Conservation (phyloP, 92 coral and sea anemone genomes). For the Actinostola sp. region DNA sequence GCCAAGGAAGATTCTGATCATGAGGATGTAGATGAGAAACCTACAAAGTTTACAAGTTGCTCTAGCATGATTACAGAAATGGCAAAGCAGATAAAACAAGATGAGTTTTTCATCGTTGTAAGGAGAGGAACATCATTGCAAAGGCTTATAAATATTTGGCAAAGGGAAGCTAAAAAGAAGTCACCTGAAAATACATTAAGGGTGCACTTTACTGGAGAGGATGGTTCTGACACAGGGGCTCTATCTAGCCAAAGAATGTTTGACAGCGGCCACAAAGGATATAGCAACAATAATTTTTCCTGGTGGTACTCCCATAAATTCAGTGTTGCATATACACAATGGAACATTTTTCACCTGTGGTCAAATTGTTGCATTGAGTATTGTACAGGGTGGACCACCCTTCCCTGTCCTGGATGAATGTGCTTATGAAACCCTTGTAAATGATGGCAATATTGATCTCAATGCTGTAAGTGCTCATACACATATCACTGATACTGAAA, state of each 20-base stretch:
- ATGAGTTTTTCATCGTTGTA: constrained; percentile 54
- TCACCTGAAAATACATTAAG: constrained; percentile 49
- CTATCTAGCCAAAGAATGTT: constrained; percentile 57
- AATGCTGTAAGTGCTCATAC: constrained; percentile 30
- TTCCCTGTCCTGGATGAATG: constrained; percentile 47
- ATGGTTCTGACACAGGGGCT: constrained; percentile 72
- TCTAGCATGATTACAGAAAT: constrained; percentile 12
- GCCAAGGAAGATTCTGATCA: too few relatives aligned
- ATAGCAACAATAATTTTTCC: constrained; percentile 55
- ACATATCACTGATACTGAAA: constrained; percentile 34
- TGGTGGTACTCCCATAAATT: constrained; percentile 51
- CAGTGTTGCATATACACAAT: constrained; percentile 46
- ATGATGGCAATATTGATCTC: constrained; percentile 33
- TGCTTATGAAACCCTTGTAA: constrained; percentile 52
- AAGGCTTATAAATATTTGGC: constrained; percentile 54
- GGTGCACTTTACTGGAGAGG: constrained; percentile 65
- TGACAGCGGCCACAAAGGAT: constrained; percentile 41
- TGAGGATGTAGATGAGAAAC: too few relatives aligned
- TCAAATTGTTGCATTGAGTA: constrained; percentile 52
- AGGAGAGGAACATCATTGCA: too few relatives aligned
- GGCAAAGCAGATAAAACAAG: constrained; percentile 23
- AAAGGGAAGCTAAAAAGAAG: constrained; percentile 44
- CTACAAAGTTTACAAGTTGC: constrained; percentile 16
- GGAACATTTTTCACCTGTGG: constrained; percentile 45
- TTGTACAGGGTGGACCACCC: constrained; percentile 64